A percentile compares a stretch with the other conserved stretches of the same genome.
Evolutionary conservation across 2,797 vertebrate species (phyloP).

Genomic region (Acipenser oxyrinchus): DNA sequence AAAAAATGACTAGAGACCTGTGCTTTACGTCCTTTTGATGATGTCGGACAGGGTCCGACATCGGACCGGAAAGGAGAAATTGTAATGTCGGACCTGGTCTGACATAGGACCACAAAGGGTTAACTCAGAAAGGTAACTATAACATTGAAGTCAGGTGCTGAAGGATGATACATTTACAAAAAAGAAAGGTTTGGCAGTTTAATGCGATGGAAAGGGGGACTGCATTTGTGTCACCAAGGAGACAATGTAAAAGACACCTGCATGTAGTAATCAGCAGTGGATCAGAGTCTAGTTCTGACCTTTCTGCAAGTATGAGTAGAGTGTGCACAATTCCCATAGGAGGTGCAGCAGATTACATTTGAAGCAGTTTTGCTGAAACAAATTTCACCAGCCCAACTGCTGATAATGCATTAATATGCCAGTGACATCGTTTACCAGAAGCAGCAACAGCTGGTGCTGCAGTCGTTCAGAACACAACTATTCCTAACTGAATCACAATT

Average conservation of each 20-base stretch:
- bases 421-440: constrained; percentile 17
- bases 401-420: constrained; percentile 19
- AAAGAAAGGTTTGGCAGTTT: not conserved
- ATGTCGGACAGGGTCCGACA: no score
- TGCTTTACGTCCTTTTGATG: no score
- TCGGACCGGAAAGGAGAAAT: no score
- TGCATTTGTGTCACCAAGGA: constrained; percentile 9
- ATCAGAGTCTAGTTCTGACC: not conserved
- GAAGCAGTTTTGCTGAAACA: constrained; percentile 3
- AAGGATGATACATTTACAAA: constrained; percentile 9
- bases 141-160: not conserved
- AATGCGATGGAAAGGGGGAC: constrained; percentile 7
- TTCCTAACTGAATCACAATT: constrained; percentile 12
- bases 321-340: not conserved
- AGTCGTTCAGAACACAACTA: constrained; percentile 15
- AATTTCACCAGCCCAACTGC: constrained; percentile 2
- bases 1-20: no score
- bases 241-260: constrained; percentile 1
- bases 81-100: no score
- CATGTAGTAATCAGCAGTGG: constrained; percentile 3
- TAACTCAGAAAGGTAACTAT: not conserved
- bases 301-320: not conserved
- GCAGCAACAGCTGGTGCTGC: constrained; percentile 16
- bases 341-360: not conserved
- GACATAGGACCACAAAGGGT: not conserved